Percentiles rank a stretch among this genome's conserved stretches.
phyloP scores from a whole-genome alignment of 2,113 vertebrate genomes.

The Progne subis region DNA sequence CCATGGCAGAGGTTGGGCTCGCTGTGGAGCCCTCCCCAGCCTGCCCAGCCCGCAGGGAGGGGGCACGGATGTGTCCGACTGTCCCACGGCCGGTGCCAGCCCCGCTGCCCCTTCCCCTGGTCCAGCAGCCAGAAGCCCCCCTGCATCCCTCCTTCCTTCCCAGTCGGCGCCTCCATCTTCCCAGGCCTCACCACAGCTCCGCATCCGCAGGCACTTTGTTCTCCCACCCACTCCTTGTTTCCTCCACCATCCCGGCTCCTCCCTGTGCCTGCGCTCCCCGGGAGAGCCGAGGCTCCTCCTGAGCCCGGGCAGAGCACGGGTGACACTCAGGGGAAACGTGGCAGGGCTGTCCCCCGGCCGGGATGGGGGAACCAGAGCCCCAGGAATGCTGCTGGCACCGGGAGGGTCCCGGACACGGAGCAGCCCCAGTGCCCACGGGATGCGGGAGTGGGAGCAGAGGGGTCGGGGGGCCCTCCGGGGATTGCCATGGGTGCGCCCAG shows the following conservation, averaged over 20 bases:
- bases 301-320: background rate
- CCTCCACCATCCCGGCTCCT: background rate
- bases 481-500: accelerated
- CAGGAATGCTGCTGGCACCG: accelerated
- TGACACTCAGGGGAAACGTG: accelerated
- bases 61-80: accelerated
- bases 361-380: too few species aligned
- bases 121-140: background rate
- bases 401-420: background rate
- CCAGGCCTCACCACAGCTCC: background rate
- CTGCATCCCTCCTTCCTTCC: background rate
- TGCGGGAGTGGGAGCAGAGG: accelerated
- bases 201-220: slow-evolving; percentile 49
- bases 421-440: accelerated
- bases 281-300: background rate
- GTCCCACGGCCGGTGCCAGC: accelerated
- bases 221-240: slow-evolving; percentile 21
- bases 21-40: background rate
- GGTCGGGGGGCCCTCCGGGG: background rate
- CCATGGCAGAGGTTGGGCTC: accelerated
- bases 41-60: background rate
- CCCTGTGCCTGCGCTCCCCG: background rate
- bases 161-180: background rate
- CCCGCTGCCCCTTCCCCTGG: background rate
- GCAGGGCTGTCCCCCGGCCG: accelerated